These are phyloP conservation scores for Cephonodes hylas DNA, from an alignment of 2,888 invertebrate species.

Conservation along the genomic window DNA sequence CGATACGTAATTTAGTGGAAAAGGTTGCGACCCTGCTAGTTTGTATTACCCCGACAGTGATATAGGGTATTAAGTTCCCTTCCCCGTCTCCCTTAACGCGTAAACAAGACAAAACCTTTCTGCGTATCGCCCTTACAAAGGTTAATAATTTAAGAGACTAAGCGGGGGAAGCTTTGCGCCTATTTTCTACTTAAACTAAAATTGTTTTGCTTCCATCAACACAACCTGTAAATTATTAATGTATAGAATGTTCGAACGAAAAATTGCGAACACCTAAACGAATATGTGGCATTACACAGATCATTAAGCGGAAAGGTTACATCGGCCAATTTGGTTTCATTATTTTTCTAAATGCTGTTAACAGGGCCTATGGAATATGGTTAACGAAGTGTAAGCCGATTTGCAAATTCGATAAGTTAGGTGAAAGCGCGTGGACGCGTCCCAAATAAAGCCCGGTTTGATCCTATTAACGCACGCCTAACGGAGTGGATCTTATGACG, in stretches of 20 bases:
- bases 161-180: slow-evolving; percentile 61
- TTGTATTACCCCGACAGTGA: slow-evolving; percentile 79
- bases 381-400: slow-evolving; percentile 78
- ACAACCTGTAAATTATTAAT: slow-evolving; percentile 53
- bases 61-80: slow-evolving; percentile 80
- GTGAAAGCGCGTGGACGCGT: slow-evolving; percentile 76
- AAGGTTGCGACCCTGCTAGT: slow-evolving; percentile 79
- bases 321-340: slow-evolving; percentile 2
- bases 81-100: slow-evolving; percentile 76
- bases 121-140: slow-evolving; percentile 72
- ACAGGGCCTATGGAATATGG: slow-evolving; percentile 36
- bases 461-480: slow-evolving; percentile 79
- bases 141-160: slow-evolving; percentile 79
- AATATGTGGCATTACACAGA: not conserved
- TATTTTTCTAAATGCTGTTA: slow-evolving; percentile 6
- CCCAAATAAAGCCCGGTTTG: slow-evolving; percentile 76
- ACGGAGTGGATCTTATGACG: slow-evolving; percentile 71
- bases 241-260: slow-evolving; percentile 22
- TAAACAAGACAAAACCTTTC: slow-evolving; percentile 79
- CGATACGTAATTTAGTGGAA: slow-evolving; percentile 80
- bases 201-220: slow-evolving; percentile 64
- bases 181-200: slow-evolving; percentile 69
- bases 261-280: not conserved
- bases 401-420: slow-evolving; percentile 79
- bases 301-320: not conserved